Percentiles rank a stretch among this genome's conserved stretches.
phyloP scores from a whole-genome alignment of 2,797 vertebrate species.

The Euthynnus affinis region DNA sequence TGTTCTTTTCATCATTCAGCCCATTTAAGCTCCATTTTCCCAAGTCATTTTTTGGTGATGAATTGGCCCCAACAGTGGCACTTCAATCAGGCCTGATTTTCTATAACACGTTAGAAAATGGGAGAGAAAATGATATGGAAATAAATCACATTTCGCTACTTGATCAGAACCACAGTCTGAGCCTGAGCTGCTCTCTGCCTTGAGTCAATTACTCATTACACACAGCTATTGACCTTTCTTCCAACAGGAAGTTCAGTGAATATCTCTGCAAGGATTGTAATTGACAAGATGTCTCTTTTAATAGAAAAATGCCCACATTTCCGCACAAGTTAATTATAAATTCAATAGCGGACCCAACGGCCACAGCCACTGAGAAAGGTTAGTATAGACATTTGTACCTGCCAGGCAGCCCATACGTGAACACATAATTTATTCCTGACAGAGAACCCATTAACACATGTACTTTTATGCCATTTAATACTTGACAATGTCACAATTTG shows the following conservation, averaged over 20 bases:
- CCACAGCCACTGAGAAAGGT: slow-evolving; percentile 81
- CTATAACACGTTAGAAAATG: slow-evolving; percentile 82
- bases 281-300: slow-evolving; percentile 91
- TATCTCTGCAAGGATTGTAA: slow-evolving; percentile 88
- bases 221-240: slow-evolving; percentile 90
- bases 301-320: slow-evolving; percentile 89
- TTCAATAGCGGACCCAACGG: slow-evolving; percentile 83
- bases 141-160: slow-evolving; percentile 88
- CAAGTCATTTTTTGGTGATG: slow-evolving; percentile 80
- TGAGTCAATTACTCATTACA: slow-evolving; percentile 91
- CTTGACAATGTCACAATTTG: slow-evolving; percentile 65
- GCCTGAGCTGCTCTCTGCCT: slow-evolving; percentile 82
- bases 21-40: slow-evolving; percentile 85
- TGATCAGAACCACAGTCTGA: slow-evolving; percentile 85
- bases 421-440: slow-evolving; percentile 75
- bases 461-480: slow-evolving; percentile 69
- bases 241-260: slow-evolving; percentile 88
- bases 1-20: slow-evolving; percentile 84
- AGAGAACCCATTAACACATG: slow-evolving; percentile 71
- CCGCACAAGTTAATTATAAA: slow-evolving; percentile 88
- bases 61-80: slow-evolving; percentile 83
- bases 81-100: slow-evolving; percentile 84
- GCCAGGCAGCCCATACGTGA: slow-evolving; percentile 77
- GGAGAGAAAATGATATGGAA: slow-evolving; percentile 87
- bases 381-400: slow-evolving; percentile 85